Conservation (phyloP, 2,888 invertebrate species). For the Pyrrhosoma nymphula region DNA sequence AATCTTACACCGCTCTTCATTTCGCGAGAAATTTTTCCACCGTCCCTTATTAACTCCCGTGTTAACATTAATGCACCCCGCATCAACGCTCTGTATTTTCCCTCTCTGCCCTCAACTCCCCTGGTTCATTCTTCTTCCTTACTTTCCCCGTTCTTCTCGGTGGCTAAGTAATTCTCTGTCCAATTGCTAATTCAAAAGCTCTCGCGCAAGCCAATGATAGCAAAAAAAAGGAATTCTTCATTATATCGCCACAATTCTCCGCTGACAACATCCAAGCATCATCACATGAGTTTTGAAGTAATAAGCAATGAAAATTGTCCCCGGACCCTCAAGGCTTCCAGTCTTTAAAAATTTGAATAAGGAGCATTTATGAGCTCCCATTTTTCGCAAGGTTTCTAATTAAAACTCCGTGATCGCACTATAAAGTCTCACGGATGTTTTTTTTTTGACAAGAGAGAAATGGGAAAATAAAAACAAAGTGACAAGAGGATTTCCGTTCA, state of each 20-base stretch:
- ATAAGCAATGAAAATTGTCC: too few relatives aligned
- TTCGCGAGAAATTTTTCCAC: not conserved
- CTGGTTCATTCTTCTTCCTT: not conserved
- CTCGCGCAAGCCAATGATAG: not conserved
- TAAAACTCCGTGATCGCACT: too few relatives aligned
- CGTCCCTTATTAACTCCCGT: conserved; percentile 4
- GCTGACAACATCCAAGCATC: too few relatives aligned
- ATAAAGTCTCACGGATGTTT: too few relatives aligned
- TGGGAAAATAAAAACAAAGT: too few relatives aligned
- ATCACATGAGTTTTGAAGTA: too few relatives aligned
- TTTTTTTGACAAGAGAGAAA: too few relatives aligned
- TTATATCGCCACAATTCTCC: not conserved
- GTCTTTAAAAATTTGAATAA: too few relatives aligned
- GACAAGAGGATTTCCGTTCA: too few relatives aligned
- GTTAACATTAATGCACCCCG: conserved; percentile 14
- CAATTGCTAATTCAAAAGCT: not conserved
- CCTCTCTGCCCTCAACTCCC: not conserved
- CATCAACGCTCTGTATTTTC: not conserved
- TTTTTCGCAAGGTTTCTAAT: too few relatives aligned
- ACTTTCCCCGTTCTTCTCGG: not conserved
- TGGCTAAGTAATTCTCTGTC: not conserved
- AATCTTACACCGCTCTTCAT: conserved; percentile 9
- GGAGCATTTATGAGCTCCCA: too few relatives aligned
- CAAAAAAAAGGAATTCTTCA: not conserved
- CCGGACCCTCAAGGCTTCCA: too few relatives aligned